Evolutionary conservation across 2,113 vertebrate genomes (phyloP).

Genomic region (Oxygymnocypris stewartii): DNA sequence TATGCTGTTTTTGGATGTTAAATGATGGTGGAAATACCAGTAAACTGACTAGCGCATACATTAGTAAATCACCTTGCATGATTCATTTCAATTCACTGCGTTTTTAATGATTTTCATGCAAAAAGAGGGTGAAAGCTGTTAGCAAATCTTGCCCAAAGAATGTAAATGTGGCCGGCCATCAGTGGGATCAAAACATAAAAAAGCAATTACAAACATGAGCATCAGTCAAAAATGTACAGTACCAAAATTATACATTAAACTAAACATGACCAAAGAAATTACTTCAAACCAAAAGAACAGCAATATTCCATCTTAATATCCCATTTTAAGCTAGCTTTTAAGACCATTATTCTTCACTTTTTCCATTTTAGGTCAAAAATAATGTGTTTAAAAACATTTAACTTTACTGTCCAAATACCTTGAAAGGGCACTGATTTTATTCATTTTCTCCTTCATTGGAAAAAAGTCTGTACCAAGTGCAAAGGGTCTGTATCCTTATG

Average conservation of each 20-base stretch:
- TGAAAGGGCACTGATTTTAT: constrained; percentile 29
- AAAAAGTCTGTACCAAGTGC: constrained; percentile 60
- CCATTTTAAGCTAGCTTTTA: too few species aligned
- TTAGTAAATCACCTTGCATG: too few species aligned
- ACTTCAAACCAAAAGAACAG: not conserved
- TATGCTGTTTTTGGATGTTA: too few species aligned
- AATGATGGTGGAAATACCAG: too few species aligned
- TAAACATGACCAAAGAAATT: not conserved
- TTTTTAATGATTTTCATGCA: not conserved
- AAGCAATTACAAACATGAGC: not conserved
- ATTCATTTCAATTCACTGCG: too few species aligned
- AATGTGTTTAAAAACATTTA: not conserved
- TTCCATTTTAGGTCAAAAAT: not conserved
- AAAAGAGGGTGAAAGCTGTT: not conserved
- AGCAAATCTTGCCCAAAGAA: not conserved
- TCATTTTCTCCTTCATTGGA: not conserved
- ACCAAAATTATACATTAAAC: too few species aligned
- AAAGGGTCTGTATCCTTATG: constrained; percentile 32
- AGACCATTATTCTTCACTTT: not conserved
- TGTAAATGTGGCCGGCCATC: not conserved
- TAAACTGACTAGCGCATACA: too few species aligned
- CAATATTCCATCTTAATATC: too few species aligned
- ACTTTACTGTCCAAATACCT: constrained; percentile 7
- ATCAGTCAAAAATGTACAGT: not conserved
- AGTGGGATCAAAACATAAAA: not conserved